A percentile compares a stretch with the other conserved stretches of the same genome.
Evolutionary conservation across 2,113 vertebrate genomes (phyloP).

Genomic region (human): GRCh38 chr6:131056501-131057000

Average conservation of each 20-base stretch:
- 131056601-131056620: background rate
- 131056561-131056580: constrained; percentile 38
- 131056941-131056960: constrained; percentile 26
- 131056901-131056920: constrained; percentile 7
- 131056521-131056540: constrained; percentile 29
- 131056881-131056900: background rate
- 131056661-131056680: constrained; percentile 23
- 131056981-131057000: background rate
- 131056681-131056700: constrained; percentile 34
- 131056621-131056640: constrained; percentile 31
- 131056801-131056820: background rate
- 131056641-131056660: constrained; percentile 52
- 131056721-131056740: background rate
- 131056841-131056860: constrained; percentile 22
- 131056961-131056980: background rate
- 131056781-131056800: background rate
- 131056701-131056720: constrained; percentile 22
- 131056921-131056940: background rate
- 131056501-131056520: constrained; percentile 40
- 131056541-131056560: constrained; percentile 33
- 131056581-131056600: constrained; percentile 25
- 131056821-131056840: background rate
- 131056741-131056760: background rate
- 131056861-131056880: constrained; percentile 6
- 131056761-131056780: background rate